Evolutionary conservation across 2,113 vertebrate genomes (phyloP).

Genomic region (Cyphomyrus discorhynchus): DNA sequence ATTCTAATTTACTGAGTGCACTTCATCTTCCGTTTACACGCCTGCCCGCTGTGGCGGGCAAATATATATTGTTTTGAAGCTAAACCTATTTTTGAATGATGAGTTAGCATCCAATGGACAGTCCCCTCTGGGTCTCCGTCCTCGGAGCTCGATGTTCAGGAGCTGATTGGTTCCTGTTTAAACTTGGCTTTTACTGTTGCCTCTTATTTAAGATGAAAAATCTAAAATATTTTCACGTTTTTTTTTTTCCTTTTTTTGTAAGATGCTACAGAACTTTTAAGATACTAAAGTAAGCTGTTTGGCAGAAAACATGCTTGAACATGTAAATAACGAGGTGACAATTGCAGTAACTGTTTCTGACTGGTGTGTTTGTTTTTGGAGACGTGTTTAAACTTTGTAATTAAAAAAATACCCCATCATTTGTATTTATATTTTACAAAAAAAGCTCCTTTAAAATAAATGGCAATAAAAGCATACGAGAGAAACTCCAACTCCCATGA

Average conservation of each 20-base stretch:
- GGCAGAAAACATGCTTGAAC: conserved; percentile 75
- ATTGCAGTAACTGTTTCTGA: conserved; percentile 81
- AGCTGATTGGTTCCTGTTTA: conserved; percentile 73
- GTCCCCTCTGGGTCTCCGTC: conserved; percentile 42
- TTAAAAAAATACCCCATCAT: conserved; percentile 88
- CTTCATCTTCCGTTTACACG: conserved; percentile 78
- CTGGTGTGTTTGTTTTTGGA: conserved; percentile 86
- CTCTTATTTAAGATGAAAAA: conserved; percentile 93
- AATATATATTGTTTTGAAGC: conserved; percentile 72
- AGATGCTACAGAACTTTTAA: conserved; percentile 72
- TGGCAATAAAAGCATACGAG: conserved; percentile 76
- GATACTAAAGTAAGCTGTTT: conserved; percentile 78
- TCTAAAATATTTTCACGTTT: conserved; percentile 84
- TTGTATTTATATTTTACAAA: conserved; percentile 99
- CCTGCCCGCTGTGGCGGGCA: conserved; percentile 70
- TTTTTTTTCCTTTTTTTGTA: conserved; percentile 65
- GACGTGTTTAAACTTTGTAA: conserved; percentile 98
- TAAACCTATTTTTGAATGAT: conserved; percentile 79
- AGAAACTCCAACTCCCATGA: conserved; percentile 35
- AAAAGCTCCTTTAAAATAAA: conserved; percentile 82
- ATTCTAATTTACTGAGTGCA: conserved; percentile 50
- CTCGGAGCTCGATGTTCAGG: conserved; percentile 72
- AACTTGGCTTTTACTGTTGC: conserved; percentile 71
- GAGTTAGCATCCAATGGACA: conserved; percentile 59
- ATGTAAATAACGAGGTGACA: conserved; percentile 82